Evolutionary conservation across 2,888 invertebrate genomes (phyloP), one percentile per base, ranked within the genome.

Genomic region (Barypeithes pellucidus): DNA sequence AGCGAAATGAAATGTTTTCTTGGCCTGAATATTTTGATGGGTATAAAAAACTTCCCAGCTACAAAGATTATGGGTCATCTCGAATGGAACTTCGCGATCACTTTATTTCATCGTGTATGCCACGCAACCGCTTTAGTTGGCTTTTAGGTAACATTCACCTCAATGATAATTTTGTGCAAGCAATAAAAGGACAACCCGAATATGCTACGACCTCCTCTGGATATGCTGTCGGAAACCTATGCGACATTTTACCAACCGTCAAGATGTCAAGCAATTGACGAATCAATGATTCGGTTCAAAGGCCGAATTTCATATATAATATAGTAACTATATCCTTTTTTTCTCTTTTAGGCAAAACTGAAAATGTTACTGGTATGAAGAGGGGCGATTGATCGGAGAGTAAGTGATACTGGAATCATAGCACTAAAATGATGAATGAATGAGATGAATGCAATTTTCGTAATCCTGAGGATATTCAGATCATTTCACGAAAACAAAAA

Each of bases 231-330:
- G 39, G n/a, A 39, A 39, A 39, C 39, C 39, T 39, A 39, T n/a
- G 39, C 39, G n/a, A 39, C 2, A 39, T 75, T 47, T 43, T 71
- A 72, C n/a, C 63, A 63, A n/a, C 77, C 78, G 41, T 66, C 47
- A 57, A 43, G 75, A 71, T 50, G 61, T 61, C 67, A 74, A 63
- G 61, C 77, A 29, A 66, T 79, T 12, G 78, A 78, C 68, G 77
- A 80, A 74, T 75, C 73, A 2, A 79, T 79, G 78, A 75, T 79
- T 4, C 63, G 67, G 24, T 79, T 79, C 72, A 80, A 79, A 62
- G 78, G 76, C 12, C 39, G 76, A 33, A 60, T 60, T 16, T 41
- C 47, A 33, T 33, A 8, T 12, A 41, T 3, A 41, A 41, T 41
- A 41, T 41, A 11, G 41, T 41, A 41, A n/a, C n/a, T 12, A 41